phyloP scores from a whole-genome alignment of 2,113 vertebrate genomes.

The Dicerorhinus sumatrensis region DNA sequence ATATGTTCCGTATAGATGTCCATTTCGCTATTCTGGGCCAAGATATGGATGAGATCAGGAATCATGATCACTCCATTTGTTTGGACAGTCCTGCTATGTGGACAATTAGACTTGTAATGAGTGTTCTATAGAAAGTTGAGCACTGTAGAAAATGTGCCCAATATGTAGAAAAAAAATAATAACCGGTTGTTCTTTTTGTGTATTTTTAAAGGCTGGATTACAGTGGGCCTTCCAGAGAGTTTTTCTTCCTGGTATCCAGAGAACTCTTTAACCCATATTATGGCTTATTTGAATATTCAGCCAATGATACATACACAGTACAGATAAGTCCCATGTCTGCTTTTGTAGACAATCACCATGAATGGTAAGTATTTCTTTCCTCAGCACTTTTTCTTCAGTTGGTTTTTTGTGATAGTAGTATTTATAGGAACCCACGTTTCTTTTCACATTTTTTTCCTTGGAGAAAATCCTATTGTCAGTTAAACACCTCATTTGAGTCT shows the following conservation, averaged over 20 bases:
- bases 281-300: slow-evolving; percentile 99
- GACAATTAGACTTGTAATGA: neutral
- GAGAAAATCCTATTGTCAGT: neutral
- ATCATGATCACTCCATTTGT: neutral
- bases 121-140: neutral
- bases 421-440: neutral
- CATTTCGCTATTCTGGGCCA: neutral
- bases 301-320: slow-evolving; percentile 99
- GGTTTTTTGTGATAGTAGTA: neutral
- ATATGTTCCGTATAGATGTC: neutral
- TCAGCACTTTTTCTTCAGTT: neutral
- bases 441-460: neutral
- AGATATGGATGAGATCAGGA: neutral
- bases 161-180: neutral
- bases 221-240: slow-evolving; percentile 98
- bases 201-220: slow-evolving; percentile 95
- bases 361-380: slow-evolving; percentile 90
- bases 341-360: slow-evolving; percentile 99
- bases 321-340: slow-evolving; percentile 99
- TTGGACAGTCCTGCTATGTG: neutral
- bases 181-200: slow-evolving; percentile 29
- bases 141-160: neutral
- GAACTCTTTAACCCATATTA: slow-evolving; percentile 99
- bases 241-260: slow-evolving; percentile 99
- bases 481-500: slow-evolving; percentile 21